Percentiles rank a stretch among this genome's conserved stretches.
phyloP scores from a whole-genome alignment of 2,113 vertebrate species.

The Vidua chalybeata region DNA sequence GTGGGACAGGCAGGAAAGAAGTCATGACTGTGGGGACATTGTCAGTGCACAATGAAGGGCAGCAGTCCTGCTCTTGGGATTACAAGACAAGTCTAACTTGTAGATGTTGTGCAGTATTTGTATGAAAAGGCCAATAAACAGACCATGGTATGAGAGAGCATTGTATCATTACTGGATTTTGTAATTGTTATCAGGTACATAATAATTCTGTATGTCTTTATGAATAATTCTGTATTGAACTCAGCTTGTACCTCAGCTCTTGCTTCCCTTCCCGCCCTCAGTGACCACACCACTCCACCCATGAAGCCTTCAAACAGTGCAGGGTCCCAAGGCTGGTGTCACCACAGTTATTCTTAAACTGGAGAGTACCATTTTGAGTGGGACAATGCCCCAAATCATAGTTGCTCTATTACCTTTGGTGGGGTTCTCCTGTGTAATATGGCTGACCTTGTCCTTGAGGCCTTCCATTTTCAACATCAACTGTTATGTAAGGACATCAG shows the following conservation, averaged over 20 bases:
- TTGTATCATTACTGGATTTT: background rate
- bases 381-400: background rate
- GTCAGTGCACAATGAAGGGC: background rate
- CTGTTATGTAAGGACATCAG: background rate
- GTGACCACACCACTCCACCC: background rate
- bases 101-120: background rate
- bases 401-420: background rate
- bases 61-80: background rate
- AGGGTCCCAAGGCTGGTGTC: background rate
- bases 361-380: background rate
- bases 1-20: background rate
- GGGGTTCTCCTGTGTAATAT: background rate
- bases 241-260: background rate
- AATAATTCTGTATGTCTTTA: background rate
- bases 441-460: background rate
- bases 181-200: background rate
- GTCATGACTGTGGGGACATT: background rate
- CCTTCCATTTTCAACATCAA: background rate
- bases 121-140: background rate
- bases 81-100: background rate
- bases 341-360: background rate
- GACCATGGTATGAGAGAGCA: background rate
- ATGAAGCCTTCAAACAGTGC: background rate
- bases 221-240: background rate
- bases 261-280: background rate